A percentile compares a stretch with the other conserved stretches of the same genome.
phyloP scores from a whole-genome alignment of 2,888 invertebrate species.

The Dichetophora obliterata region DNA sequence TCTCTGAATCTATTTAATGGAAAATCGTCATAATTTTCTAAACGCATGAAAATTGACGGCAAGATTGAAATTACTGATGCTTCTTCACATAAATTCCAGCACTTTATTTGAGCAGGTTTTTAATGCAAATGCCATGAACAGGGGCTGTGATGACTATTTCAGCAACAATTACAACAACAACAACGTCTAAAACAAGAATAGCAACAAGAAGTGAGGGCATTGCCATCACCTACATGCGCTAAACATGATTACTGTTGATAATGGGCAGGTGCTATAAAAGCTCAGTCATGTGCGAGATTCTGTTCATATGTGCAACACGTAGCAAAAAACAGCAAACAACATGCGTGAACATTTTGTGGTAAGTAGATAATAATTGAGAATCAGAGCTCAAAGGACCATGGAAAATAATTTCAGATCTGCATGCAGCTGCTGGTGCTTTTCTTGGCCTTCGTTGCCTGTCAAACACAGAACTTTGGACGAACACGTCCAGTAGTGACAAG shows the following conservation, averaged over 20 bases:
- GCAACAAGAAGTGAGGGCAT: not conserved
- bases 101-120: slow-evolving; percentile 24
- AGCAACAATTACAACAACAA: not conserved
- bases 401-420: not conserved
- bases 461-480: slow-evolving; percentile 67
- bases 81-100: slow-evolving; percentile 4
- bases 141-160: not conserved
- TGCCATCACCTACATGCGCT: not conserved
- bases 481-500: slow-evolving; percentile 66
- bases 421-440: slow-evolving; percentile 36
- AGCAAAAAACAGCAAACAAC: not conserved
- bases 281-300: not conserved
- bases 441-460: slow-evolving; percentile 47
- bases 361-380: not conserved
- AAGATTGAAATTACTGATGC: not conserved
- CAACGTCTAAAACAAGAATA: not conserved
- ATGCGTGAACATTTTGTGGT: slow-evolving; percentile 18
- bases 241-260: not conserved
- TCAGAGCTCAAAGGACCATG: too few relatives aligned
- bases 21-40: not conserved
- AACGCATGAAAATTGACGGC: not conserved
- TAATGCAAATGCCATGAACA: slow-evolving; percentile 14
- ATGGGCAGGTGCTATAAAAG: slow-evolving; percentile 15
- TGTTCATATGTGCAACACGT: not conserved
- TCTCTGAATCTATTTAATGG: not conserved